Evolutionary conservation across 2,888 invertebrate species (phyloP), one percentile per base, ranked within the genome.

Genomic region (Drosophila anceps): DNA sequence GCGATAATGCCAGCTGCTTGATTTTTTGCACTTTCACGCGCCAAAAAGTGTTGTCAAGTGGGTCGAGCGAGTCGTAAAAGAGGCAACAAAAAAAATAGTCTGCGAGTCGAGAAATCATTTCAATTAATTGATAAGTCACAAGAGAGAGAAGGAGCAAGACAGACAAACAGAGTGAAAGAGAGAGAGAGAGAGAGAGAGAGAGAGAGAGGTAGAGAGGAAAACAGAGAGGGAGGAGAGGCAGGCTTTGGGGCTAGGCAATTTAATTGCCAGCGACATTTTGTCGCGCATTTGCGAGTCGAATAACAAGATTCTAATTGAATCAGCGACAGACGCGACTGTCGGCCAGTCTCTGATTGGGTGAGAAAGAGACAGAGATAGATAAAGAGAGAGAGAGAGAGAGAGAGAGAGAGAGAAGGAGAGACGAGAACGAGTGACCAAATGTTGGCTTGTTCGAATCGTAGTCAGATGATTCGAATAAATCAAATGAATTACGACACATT

Each of bases 121-220:
- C 84, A 86, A 88, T 86, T 86, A 86, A 86, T 86, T 86, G 88
- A 86, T 88, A 88, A 85, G 88, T 84, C 79, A 73, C 58, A 67
- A 62, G 43, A 35, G 12, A 0, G 43, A 15, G 33, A 10, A 29
- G 13, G 13, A 31, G 10, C 8, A 12, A 13, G 33, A 15, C 9
- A 18, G 27, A 15, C 8, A 15, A 18, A 5, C 15, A n/a, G 9
- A 15, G 70, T 50, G 61, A 2, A 27, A 8, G 1, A 0, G 37
- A 6, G 37, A 5, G 6, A 8, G 50, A 8, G n/a, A 3, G 18
- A 7, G 33, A 20, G 20, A 15, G 13, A 9, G 51, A n/a, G 27
- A 7, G 29, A 3, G 70, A 54, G 59, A 1, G 24, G 5, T 6
- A 2, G 50, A 3, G 24, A 3, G 24, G 1, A 10, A 10, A n/a